Base-by-base conservation (phyloP, 2,888 invertebrate genomes). In the Heteromurus nitidus region DNA sequence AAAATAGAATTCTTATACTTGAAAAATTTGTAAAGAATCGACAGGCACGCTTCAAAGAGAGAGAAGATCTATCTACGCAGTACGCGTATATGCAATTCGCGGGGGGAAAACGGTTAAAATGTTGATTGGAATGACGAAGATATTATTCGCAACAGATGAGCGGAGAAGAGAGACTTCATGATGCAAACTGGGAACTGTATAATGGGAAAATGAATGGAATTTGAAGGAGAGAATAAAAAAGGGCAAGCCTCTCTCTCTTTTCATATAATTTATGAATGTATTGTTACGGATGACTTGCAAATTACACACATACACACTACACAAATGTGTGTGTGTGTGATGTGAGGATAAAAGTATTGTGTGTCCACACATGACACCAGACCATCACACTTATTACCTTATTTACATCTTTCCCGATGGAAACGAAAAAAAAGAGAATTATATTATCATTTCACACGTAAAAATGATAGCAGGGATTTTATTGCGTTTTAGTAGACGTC, bases 221-320 rank as follows among this genome's bases (percentile, higher is more conserved):
- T 47, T 55, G 55, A 62, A 70, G 67, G 31, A 30, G 31, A n/a
- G n/a, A n/a, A n/a, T n/a, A n/a, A n/a, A n/a, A n/a, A n/a, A n/a
- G n/a, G n/a, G 20, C 22, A 58, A 55, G 44, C 18, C 69, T 62
- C 62, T 28, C 44, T 77, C 77, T 77, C 50, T n/a, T n/a, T n/a
- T 50, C 69, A 69, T n/a, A 53, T 77, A 77, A 77, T 77, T 77
- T 77, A 77, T 77, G 77, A 69, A 50, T 36, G 36, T 50, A 77
- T 77, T 77, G 77, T 77, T 77, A 68, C 77, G 69, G 77, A 77
- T 77, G 77, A 77, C 77, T 77, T 77, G 77, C 77, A 77, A 31
- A 77, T 77, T 77, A 77, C 69, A 69, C 69, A 69, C 69, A 50
- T 50, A 77, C 77, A 77, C n/a, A n/a, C n/a, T n/a, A n/a, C n/a